Base-by-base conservation (phyloP, 2,113 vertebrate genomes). In the Scomber colias region DNA sequence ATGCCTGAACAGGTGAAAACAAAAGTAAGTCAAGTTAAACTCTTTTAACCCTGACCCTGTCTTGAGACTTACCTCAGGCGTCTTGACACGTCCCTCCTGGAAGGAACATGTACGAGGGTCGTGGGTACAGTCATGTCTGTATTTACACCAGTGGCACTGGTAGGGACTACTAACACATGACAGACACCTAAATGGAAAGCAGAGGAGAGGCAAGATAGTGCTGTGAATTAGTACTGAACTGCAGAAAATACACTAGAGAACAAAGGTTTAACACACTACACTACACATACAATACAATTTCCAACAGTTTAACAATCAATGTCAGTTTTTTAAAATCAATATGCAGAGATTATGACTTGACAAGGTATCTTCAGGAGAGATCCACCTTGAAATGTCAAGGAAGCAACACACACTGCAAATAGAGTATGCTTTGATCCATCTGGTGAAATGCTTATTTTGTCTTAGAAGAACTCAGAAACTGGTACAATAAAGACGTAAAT, bases 141-240 rank as follows among this genome's bases (percentile, higher is more conserved):
- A 99, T 94, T 99, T 99, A 89, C 98, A 99, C 98, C 98, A 99
- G 93, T 99, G 97, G 40, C 98, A 99, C 74, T 96, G 95, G 81
- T 98, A 99, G 0, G 98, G 98, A 67, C 98, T 99, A 79, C 97
- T 96, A 75, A 99, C 98, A 0, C 98, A 99, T 0, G 98, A 99
- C 79, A 99, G 91, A 75, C 98, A 99, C 79, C 98, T 99, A 89
- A 3, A 65, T 11, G 54, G 46, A 78, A 14, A 87, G 8, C 1
- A n/a, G 17, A 45, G 7, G 19, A 55, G 45, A 71, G 13, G 3
- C 19, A 24, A 27, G 17, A 54, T 11, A 35, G 17, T 17, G 35
- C 67, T 54, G 24, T 9, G 3, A 66, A 61, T 78, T 35, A 79
- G 11, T 17, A 68, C 4, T 50, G 8, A 77, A 51, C 12, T 44